Evolutionary conservation across 2,797 vertebrate genomes (phyloP), one percentile per base, ranked within the genome.

Genomic region (Bufotes viridis): DNA sequence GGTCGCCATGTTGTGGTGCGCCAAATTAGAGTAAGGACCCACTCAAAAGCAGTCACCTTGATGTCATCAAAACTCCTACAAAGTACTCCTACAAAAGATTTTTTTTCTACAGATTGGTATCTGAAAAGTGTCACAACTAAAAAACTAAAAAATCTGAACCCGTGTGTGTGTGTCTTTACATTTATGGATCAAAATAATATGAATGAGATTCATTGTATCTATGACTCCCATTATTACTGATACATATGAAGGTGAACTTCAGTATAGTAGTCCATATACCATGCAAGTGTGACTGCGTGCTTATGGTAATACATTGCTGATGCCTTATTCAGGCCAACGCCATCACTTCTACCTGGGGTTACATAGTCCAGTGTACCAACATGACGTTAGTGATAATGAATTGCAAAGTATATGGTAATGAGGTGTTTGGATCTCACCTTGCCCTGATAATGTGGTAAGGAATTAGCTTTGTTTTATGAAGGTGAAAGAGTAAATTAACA

Each of bases 321-420:
- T 18, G 24, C 15, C 22, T n/a, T 20, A 14, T 55, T 24, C 49
- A 80, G 34, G 0, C 42, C 78, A n/a, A 2, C 17, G 34, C 10
- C 24, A 0, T 60, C 49, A 78, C 53, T 51, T 26, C 6, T 20
- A 79, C 55, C 24, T 79, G 55, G 18, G 26, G 55, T 58, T 60
- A n/a, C 49, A 65, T 22, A n/a, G 34, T 63, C 60, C 13, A 13
- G 42, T 42, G 58, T 63, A 14, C 20, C 11, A 42, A 61, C 58
- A 76, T 76, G 34, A 13, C 26, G 67, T 75, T 60, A 72, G 55
- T 63, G 53, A 81, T 81, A 74, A 85, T 72, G 24, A 85, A 12
- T 51, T 85, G 67, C 58, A 76, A 82, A 87, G 57, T 61, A 65
- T n/a, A 63, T 82, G 79, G n/a, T 74, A 81, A 81, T 61, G 67